Evolutionary conservation across 2,797 vertebrate species (phyloP).

Genomic region (Psittacula derbiana): DNA sequence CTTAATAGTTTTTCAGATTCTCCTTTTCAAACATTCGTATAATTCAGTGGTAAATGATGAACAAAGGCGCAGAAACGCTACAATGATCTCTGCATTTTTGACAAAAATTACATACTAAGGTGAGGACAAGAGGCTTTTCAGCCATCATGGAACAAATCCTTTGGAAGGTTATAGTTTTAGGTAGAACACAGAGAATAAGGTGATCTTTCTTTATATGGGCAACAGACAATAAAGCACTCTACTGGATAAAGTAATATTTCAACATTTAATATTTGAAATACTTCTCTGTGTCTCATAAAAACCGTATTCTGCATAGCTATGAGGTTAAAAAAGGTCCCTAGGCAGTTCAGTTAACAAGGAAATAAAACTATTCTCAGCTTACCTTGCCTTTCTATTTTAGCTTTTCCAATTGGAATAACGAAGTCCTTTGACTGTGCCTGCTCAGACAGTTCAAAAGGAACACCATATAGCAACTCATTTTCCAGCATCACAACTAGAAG

Average conservation of each 20-base stretch:
- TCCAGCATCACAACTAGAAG: slow-evolving; percentile 92
- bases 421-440: slow-evolving; percentile 93
- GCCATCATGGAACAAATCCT: neutral
- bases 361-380: slow-evolving; percentile 16
- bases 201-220: neutral
- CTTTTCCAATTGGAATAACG: slow-evolving; percentile 92
- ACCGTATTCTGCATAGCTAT: neutral
- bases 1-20: neutral
- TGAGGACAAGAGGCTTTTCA: neutral
- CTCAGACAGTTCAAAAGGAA: slow-evolving; percentile 92
- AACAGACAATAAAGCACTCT: neutral
- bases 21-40: neutral
- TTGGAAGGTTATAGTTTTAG: neutral
- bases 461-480: slow-evolving; percentile 94
- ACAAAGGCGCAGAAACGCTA: neutral
- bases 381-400: slow-evolving; percentile 94
- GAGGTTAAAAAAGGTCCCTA: neutral
- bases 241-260: neutral
- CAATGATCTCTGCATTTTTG: neutral
- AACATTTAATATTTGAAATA: neutral
- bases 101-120: neutral
- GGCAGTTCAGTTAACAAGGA: neutral
- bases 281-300: neutral
- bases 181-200: neutral
- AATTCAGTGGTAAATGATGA: neutral